Percentiles rank a stretch among this genome's conserved stretches.
Evolutionary conservation across 2,797 vertebrate genomes (phyloP).

Genomic region (Sebastes kiyomatsui): DNA sequence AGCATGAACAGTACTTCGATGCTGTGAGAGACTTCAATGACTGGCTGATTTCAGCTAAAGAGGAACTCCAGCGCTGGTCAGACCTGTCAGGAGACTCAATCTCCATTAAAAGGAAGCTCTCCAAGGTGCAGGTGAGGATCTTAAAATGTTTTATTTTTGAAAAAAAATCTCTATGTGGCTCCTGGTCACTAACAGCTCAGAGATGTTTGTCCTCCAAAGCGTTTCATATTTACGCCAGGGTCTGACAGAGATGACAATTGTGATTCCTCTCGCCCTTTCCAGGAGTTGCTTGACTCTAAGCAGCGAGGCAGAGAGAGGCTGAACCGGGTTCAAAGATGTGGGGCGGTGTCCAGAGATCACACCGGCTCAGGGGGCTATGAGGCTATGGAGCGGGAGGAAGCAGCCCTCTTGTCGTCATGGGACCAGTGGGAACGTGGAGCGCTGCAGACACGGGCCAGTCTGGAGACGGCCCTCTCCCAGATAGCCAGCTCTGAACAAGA

Average conservation of each 20-base stretch:
- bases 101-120: conserved; percentile 89
- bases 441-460: conserved; percentile 79
- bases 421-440: conserved; percentile 92
- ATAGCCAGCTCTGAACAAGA: conserved; percentile 93
- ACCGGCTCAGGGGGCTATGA: conserved; percentile 89
- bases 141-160: not conserved
- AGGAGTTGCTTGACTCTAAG: conserved; percentile 94
- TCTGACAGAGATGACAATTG: not conserved
- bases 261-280: conserved; percentile 42
- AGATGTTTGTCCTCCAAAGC: not conserved
- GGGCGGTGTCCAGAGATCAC: conserved; percentile 84
- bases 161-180: not conserved
- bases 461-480: conserved; percentile 87
- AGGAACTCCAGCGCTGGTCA: conserved; percentile 97
- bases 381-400: conserved; percentile 89
- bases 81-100: conserved; percentile 91
- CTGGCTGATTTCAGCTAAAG: conserved; percentile 96
- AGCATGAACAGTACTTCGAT: conserved; percentile 92
- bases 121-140: conserved; percentile 89
- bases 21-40: conserved; percentile 94
- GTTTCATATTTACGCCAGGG: not conserved
- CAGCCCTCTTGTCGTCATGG: conserved; percentile 88
- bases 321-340: conserved; percentile 87
- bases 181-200: not conserved
- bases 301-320: conserved; percentile 89